These are phyloP conservation scores for Tanytarsus gracilentus DNA, from an alignment of 2,888 invertebrate genomes.

Conservation along the genomic window DNA sequence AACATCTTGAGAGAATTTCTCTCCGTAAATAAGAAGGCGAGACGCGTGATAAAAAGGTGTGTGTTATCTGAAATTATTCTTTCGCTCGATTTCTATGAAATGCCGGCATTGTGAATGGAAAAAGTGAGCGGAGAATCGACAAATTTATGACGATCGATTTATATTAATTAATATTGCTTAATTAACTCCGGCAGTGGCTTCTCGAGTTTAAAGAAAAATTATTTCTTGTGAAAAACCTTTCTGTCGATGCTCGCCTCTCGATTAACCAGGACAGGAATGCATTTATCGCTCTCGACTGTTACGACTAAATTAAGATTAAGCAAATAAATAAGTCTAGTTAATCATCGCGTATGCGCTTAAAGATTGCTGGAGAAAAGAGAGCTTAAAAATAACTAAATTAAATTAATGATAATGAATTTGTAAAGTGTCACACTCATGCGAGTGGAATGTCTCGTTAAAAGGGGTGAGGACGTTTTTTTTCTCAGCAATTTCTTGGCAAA, in stretches of 20 bases:
- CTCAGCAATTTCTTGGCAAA: no score
- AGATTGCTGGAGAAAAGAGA: no score
- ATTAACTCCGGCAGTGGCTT: slow-evolving; percentile 23
- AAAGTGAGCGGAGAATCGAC: neutral
- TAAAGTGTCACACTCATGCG: slow-evolving; percentile 8
- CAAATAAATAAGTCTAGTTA: slow-evolving; percentile 25
- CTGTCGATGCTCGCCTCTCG: neutral
- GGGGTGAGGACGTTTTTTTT: neutral
- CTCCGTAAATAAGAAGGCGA: neutral
- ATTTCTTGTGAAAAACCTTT: neutral
- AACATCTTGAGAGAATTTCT: neutral
- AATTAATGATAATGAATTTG: slow-evolving; percentile 29
- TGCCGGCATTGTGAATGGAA: neutral
- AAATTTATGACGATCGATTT: slow-evolving; percentile 25
- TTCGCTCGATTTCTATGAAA: neutral
- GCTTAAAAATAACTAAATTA: slow-evolving; percentile 19
- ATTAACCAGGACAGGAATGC: slow-evolving; percentile 10
- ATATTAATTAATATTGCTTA: slow-evolving; percentile 29
- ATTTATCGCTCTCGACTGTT: slow-evolving; percentile 18
- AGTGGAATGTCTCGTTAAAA: neutral
- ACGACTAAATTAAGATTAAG: slow-evolving; percentile 29
- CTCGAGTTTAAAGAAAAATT: slow-evolving; percentile 25
- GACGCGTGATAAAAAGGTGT: neutral
- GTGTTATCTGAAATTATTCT: neutral
- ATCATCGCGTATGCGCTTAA: slow-evolving; percentile 8